Conservation (phyloP, 2,113 vertebrate species). For the Mesoclemmys tuberculata region DNA sequence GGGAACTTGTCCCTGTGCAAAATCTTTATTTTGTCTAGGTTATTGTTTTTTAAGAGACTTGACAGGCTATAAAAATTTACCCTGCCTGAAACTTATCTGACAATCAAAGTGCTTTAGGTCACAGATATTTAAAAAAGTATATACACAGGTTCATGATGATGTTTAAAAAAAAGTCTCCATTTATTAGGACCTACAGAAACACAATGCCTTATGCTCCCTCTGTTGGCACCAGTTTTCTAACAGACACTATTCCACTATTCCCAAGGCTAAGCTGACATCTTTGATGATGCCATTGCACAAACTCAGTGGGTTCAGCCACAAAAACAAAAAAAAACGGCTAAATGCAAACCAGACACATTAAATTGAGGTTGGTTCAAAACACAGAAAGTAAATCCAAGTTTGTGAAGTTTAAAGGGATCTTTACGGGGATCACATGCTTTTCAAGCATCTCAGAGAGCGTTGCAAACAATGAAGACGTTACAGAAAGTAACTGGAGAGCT, state of each 20-base stretch:
- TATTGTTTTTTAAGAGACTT: not conserved
- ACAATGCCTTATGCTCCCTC: not conserved
- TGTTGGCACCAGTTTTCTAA: not conserved
- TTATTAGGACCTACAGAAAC: not conserved
- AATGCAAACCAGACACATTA: conserved; percentile 13
- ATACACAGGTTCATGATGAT: not conserved
- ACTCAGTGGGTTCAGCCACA: not conserved
- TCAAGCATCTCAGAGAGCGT: conserved; percentile 42
- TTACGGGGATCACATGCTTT: conserved; percentile 37
- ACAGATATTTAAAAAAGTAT: not conserved
- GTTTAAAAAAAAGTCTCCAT: too few relatives aligned
- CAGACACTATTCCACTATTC: rapidly evolving
- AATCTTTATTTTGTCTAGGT: not conserved
- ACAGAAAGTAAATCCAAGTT: conserved; percentile 54
- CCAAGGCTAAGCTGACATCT: not conserved
- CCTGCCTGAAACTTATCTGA: not conserved
- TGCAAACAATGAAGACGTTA: conserved; percentile 65
- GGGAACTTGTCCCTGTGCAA: not conserved
- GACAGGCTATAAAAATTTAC: not conserved
- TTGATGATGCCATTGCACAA: not conserved
- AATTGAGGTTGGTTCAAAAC: not conserved
- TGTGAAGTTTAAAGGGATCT: conserved; percentile 55
- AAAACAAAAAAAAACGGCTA: not conserved
- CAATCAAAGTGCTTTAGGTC: not conserved
- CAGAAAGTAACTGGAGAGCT: conserved; percentile 22